Base-by-base conservation (phyloP, 1,140 invertebrate genomes). In the Gonioctena quinquepunctata region DNA sequence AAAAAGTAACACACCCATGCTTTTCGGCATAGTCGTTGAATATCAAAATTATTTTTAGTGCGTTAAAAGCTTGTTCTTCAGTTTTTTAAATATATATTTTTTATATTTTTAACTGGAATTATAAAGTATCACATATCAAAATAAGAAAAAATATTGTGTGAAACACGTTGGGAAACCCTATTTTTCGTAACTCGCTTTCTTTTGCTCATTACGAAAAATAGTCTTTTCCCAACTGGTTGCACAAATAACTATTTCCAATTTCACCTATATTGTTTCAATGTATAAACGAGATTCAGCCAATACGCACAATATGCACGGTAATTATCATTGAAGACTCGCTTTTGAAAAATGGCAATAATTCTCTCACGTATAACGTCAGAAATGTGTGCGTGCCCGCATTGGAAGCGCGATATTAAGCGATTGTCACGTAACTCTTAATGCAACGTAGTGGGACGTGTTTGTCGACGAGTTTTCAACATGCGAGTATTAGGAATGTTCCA, bases 361-460 rank as follows among this genome's bases (percentile, higher is more conserved):
- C 19, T 54, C 21, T 2, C 18, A 54, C 13, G 3, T 18, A 22
- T 16, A 13, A 28, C 23, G 25, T 59, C 23, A 26, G n/a, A 6
- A 11, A 26, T 16, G 8, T 13, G 56, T 59, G 56, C 56, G 56
- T 59, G 56, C 50, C n/a, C 11, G 7, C 6, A 16, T 4, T 11
- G n/a, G 16, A 26, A 23, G 16, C 25, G 25, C 8, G 56, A 25
- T 25, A 59, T 59, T 59, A 59, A 23, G 16, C 21, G 26, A 59
- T 59, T 59, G 23, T 59, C 56, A 59, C 56, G 56, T 59, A 59
- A 59, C 23, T 28, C 21, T 42, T 25, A 16, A 6, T 23, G 23
- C 21, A 25, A 59, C 16, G 25, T 25, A n/a, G 23, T 16, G 16
- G 16, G 56, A 25, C 25, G 56, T 26, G 25, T 59, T 59, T 25